These are phyloP conservation scores for Drosophila sordidula DNA, from an alignment of 2,888 invertebrate species.

Conservation along the genomic window DNA sequence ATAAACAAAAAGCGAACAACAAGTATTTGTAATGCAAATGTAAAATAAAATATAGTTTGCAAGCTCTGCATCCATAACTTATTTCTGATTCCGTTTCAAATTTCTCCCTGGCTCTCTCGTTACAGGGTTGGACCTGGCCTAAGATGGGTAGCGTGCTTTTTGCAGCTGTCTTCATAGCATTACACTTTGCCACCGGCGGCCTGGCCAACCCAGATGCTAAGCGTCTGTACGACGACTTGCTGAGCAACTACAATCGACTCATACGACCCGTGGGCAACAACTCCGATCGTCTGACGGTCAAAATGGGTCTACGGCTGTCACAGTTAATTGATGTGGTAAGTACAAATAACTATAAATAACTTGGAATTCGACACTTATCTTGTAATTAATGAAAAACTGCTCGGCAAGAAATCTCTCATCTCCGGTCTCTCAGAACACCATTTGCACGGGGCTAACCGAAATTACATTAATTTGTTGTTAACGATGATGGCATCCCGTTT, in stretches of 20 bases:
- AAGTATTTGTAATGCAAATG: conserved; percentile 32
- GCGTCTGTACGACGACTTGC: conserved; percentile 97
- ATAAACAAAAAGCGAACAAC: conserved; percentile 15
- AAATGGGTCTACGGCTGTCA: conserved; percentile 95
- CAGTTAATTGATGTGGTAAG: conserved; percentile 97
- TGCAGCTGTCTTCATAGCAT: conserved; percentile 90
- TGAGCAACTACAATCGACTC: conserved; percentile 97
- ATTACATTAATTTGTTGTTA: conserved; percentile 34
- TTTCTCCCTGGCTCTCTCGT: conserved; percentile 66
- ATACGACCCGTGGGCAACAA: conserved; percentile 97
- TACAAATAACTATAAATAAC: conserved; percentile 77
- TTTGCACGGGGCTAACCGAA: conserved; percentile 16
- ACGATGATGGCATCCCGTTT: conserved; percentile 41
- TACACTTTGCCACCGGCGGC: conserved; percentile 91
- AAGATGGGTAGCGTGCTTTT: conserved; percentile 92
- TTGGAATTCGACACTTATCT: neutral
- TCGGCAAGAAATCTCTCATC: neutral
- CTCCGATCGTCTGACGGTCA: conserved; percentile 96
- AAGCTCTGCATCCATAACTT: conserved; percentile 41
- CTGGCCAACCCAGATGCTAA: conserved; percentile 96
- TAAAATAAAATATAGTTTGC: conserved; percentile 16
- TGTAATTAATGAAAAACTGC: conserved; percentile 2
- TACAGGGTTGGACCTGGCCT: conserved; percentile 93
- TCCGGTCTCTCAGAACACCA: neutral
- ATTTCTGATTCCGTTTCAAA: conserved; percentile 33